Percentiles rank a stretch among this genome's conserved stretches.
phyloP scores from a whole-genome alignment of 2,888 invertebrate species.

The Amphipoea oculea region DNA sequence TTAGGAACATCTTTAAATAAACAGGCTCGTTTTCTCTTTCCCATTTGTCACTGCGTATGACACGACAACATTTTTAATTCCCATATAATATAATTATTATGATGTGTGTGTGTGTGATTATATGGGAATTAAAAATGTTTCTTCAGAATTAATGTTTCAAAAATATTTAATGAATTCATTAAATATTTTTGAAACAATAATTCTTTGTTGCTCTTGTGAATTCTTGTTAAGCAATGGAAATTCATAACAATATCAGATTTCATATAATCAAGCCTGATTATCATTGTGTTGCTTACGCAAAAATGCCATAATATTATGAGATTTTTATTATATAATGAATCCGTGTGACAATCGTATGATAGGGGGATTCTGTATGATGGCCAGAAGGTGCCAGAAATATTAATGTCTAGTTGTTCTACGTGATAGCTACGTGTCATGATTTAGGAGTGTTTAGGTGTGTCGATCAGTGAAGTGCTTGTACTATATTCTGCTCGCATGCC shows the following conservation, averaged over 20 bases:
- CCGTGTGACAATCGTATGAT: slow-evolving; percentile 42
- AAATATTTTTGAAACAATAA: slow-evolving; percentile 55
- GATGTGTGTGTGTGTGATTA: too few species aligned
- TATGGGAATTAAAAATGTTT: too few species aligned
- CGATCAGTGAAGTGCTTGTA: slow-evolving; percentile 57
- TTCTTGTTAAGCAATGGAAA: slow-evolving; percentile 41
- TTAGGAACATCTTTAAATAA: slow-evolving; percentile 39
- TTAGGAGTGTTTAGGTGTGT: slow-evolving; percentile 40
- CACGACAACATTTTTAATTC: slow-evolving; percentile 31
- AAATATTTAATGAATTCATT: not conserved
- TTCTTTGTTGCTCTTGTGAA: slow-evolving; percentile 39
- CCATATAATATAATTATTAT: slow-evolving; percentile 13
- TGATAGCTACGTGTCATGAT: slow-evolving; percentile 25
- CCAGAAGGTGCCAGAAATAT: slow-evolving; percentile 44
- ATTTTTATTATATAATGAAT: slow-evolving; percentile 41
- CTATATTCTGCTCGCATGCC: slow-evolving; percentile 72
- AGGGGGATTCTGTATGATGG: slow-evolving; percentile 17
- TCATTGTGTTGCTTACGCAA: slow-evolving; percentile 45
- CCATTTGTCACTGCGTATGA: slow-evolving; percentile 5
- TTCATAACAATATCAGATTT: slow-evolving; percentile 63
- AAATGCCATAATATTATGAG: slow-evolving; percentile 68
- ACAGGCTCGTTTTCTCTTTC: slow-evolving; percentile 13
- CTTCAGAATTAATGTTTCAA: too few species aligned
- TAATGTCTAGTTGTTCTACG: slow-evolving; percentile 16
- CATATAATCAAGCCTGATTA: slow-evolving; percentile 44